Percentiles rank a stretch among this genome's conserved stretches.
These are phyloP conservation scores for Archilochus colubris DNA, from an alignment of 2,113 vertebrate genomes.

Conservation along the genomic window DNA sequence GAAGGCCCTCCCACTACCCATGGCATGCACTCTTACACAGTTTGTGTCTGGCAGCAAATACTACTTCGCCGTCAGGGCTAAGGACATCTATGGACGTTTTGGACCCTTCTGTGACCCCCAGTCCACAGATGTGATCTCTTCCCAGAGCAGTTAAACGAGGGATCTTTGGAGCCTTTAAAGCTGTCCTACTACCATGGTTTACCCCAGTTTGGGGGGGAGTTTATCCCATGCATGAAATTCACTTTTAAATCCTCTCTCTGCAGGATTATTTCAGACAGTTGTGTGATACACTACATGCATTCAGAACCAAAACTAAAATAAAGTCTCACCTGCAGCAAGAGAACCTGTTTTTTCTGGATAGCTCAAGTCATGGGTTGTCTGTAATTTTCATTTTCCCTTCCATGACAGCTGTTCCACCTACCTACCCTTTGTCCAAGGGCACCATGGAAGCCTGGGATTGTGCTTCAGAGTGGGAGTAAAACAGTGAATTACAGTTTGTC, in stretches of 20 bases:
- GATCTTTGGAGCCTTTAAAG: slow-evolving; percentile 58
- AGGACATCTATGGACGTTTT: slow-evolving; percentile 95
- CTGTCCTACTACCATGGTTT: slow-evolving; percentile 46
- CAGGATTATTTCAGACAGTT: slow-evolving; percentile 72
- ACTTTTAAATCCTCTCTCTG: slow-evolving; percentile 72
- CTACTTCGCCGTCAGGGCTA: slow-evolving; percentile 95
- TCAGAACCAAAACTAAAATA: slow-evolving; percentile 76
- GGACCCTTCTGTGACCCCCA: slow-evolving; percentile 97
- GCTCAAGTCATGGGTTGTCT: slow-evolving; percentile 56
- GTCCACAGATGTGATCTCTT: slow-evolving; percentile 94
- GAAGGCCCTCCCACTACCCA: slow-evolving; percentile 94
- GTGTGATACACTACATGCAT: slow-evolving; percentile 77
- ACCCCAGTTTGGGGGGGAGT: slow-evolving; percentile 66
- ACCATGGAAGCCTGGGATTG: slow-evolving; percentile 41
- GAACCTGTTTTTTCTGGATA: slow-evolving; percentile 68
- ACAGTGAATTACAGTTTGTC: slow-evolving; percentile 30
- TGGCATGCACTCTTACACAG: slow-evolving; percentile 98
- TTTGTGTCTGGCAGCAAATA: slow-evolving; percentile 98
- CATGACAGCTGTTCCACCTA: slow-evolving; percentile 7
- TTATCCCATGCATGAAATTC: slow-evolving; percentile 78
- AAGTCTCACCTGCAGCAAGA: slow-evolving; percentile 71
- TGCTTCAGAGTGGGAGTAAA: slow-evolving; percentile 44
- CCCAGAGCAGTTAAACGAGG: slow-evolving; percentile 81
- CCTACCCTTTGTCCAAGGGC: slow-evolving; percentile 19
- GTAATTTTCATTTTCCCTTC: slow-evolving; percentile 57